These are phyloP conservation scores for Cirrhinus mrigala DNA, from an alignment of 2,797 vertebrate genomes.

Conservation along the genomic window DNA sequence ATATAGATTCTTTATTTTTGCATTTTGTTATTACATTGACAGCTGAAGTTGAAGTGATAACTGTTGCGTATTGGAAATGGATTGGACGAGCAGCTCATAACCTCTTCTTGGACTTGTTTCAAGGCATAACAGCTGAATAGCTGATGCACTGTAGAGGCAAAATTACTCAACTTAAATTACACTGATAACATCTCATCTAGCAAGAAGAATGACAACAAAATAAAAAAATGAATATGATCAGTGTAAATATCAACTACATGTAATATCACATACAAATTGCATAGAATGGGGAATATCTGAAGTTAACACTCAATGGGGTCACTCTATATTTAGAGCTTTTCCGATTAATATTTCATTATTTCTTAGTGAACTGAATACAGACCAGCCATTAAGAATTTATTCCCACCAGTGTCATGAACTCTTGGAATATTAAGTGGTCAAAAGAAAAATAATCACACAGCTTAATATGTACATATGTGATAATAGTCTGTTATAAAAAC, in stretches of 20 bases:
- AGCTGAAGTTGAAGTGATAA: neutral
- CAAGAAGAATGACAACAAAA: neutral
- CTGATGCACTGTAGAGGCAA: neutral
- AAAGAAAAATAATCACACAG: slow-evolving; percentile 71
- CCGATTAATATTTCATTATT: slow-evolving; percentile 81
- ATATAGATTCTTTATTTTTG: neutral
- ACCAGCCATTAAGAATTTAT: slow-evolving; percentile 82
- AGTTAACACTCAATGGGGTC: slow-evolving; percentile 37
- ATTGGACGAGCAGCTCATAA: neutral
- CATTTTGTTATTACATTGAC: neutral
- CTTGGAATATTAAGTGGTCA: slow-evolving; percentile 78
- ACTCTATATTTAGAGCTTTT: slow-evolving; percentile 78
- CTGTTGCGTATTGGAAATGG: neutral
- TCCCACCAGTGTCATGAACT: slow-evolving; percentile 80
- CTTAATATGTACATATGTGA: slow-evolving; percentile 21
- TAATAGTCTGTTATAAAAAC: neutral
- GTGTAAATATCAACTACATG: neutral
- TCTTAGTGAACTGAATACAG: slow-evolving; percentile 77
- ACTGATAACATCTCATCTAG: neutral
- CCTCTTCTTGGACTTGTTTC: slow-evolving; percentile 1
- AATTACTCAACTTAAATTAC: neutral
- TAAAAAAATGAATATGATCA: neutral
- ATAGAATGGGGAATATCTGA: slow-evolving; percentile 8
- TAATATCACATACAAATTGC: neutral
- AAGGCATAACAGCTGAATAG: slow-evolving; percentile 1